These are phyloP conservation scores for Myotis brandtii DNA, from an alignment of 2,113 vertebrate species.

Conservation along the genomic window DNA sequence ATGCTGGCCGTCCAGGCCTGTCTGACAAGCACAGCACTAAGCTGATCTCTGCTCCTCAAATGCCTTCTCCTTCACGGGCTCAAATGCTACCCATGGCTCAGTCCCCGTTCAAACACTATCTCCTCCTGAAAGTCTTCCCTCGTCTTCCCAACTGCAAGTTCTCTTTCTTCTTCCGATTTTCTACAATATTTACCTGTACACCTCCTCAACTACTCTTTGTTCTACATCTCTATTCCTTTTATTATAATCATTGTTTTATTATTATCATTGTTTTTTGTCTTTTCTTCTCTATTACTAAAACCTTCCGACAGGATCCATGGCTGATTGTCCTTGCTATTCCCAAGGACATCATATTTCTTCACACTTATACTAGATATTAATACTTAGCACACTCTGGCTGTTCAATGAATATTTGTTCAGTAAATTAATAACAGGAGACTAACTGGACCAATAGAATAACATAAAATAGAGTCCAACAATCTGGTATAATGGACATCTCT, in stretches of 20 bases:
- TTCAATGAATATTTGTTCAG: background rate
- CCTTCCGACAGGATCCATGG: background rate
- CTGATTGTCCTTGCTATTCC: background rate
- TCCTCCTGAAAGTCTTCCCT: background rate
- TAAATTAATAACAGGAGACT: background rate
- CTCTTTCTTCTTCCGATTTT: background rate
- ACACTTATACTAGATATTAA: background rate
- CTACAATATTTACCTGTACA: background rate
- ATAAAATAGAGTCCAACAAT: background rate
- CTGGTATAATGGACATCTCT: background rate
- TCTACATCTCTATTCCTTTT: background rate
- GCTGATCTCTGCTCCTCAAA: background rate
- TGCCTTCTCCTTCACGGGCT: background rate
- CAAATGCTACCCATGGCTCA: background rate
- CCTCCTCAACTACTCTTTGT: background rate
- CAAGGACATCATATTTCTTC: background rate
- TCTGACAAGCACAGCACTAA: fast-evolving
- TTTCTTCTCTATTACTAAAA: background rate
- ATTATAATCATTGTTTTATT: background rate
- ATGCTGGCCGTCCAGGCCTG: background rate
- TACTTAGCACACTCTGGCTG: background rate
- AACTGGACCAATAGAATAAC: background rate
- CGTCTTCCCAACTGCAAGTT: background rate
- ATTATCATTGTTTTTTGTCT: background rate
- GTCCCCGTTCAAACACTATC: fast-evolving